Evolutionary conservation across 2,797 vertebrate genomes (phyloP).

Genomic region (Synaphobranchus kaupii): DNA sequence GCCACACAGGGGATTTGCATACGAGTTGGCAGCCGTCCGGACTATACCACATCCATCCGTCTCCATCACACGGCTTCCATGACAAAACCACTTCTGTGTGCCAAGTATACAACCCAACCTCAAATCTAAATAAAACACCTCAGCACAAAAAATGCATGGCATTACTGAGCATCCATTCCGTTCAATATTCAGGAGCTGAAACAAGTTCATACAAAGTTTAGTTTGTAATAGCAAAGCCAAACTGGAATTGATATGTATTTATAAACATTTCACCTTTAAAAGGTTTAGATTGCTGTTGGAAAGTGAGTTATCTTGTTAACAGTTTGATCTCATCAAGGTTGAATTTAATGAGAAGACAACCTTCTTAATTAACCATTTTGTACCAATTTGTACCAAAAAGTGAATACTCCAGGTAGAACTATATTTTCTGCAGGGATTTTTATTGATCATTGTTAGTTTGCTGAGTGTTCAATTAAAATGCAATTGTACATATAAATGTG

Average conservation of each 20-base stretch:
- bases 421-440: not conserved
- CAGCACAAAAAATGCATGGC: not conserved
- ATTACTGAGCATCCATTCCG: not conserved
- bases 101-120: not conserved
- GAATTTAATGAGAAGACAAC: not conserved
- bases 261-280: not conserved
- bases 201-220: not conserved
- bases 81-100: not conserved
- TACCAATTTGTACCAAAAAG: not conserved
- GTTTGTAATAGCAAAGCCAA: not conserved
- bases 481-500: not conserved
- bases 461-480: not conserved
- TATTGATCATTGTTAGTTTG: not conserved
- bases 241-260: not conserved
- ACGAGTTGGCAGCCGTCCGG: not conserved
- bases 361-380: not conserved
- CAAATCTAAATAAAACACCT: not conserved
- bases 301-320: not conserved
- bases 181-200: slow-evolving; percentile 1
- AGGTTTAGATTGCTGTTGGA: not conserved
- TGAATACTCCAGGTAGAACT: not conserved
- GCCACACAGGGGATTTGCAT: not conserved
- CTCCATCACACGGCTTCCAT: not conserved
- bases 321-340: slow-evolving; percentile 6
- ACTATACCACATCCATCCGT: not conserved